Evolutionary conservation across 2,888 invertebrate species (phyloP).

Genomic region (Icerya purchasi): DNA sequence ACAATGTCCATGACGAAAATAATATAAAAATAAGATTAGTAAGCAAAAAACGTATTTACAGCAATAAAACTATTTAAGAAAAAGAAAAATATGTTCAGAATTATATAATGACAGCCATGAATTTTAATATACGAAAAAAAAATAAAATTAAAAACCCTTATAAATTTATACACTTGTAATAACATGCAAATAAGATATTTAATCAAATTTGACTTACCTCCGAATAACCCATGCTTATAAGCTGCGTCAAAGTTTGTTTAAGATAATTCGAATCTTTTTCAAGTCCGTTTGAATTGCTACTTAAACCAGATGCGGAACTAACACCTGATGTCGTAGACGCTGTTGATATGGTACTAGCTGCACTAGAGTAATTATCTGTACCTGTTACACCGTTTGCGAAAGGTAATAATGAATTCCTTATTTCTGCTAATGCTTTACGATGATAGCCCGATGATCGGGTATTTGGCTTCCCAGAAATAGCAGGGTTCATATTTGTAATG

Average conservation of each 20-base stretch:
- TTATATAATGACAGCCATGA: no score
- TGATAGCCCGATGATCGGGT: conserved; percentile 58
- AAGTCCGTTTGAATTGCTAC: conserved; percentile 34
- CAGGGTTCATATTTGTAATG: conserved; percentile 31
- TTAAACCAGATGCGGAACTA: conserved; percentile 35
- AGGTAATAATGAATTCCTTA: conserved; percentile 58
- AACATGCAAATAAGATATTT: background rate
- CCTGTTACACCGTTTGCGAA: conserved; percentile 43
- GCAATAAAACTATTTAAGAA: no score
- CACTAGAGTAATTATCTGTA: conserved; percentile 44
- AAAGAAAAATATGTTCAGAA: no score
- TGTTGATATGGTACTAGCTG: conserved; percentile 49
- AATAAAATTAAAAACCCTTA: no score
- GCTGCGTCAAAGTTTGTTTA: conserved; percentile 41
- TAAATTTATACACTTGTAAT: no score
- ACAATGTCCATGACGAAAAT: no score
- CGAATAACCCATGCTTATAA: conserved; percentile 48
- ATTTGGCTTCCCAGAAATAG: conserved; percentile 34
- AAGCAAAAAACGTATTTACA: no score
- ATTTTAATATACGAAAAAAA: no score
- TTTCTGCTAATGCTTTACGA: conserved; percentile 68
- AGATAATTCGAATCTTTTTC: conserved; percentile 40
- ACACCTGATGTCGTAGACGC: conserved; percentile 38
- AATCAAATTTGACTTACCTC: conserved; percentile 32
- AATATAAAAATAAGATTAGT: no score